Evolutionary conservation across 2,888 invertebrate genomes (phyloP), one percentile per base, ranked within the genome.

Genomic region (Toxonevra muliebris): DNA sequence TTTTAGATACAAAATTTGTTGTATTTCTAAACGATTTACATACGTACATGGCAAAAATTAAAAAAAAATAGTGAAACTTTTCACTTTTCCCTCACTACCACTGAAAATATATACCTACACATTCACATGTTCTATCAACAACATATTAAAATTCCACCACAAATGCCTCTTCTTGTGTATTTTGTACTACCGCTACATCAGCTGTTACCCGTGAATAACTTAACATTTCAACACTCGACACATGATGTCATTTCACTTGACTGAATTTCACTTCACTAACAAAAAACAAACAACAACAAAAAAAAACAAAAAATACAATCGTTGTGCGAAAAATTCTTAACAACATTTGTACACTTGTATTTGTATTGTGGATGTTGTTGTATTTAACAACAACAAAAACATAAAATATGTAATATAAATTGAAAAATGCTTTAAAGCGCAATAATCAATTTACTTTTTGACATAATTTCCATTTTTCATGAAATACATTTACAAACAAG

Each of bases 381-480:
- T 53, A 15, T 53, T 53, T 5, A 53, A n/a, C n/a, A 53, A 11
- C 53, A 53, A 53, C 53, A 15, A 3, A 15, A 5, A 48, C 48
- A 48, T 48, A 15, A 10, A 15, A 43, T 17, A 42, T 57, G 54
- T 58, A 61, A 68, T 71, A 71, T 68, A 82, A 80, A 81, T 78
- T 78, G 79, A 79, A 80, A 81, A 83, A 78, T 80, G 77, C 80
- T 79, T 77, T 78, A 80, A 79, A 80, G 82, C 81, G 80, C 79
- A 82, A 81, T 80, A 82, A 83, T 82, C 82, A 83, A 82, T 83
- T 82, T 81, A 77, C 80, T 77, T 82, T 76, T 78, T 83, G 81
- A 83, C 82, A 82, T 77, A 82, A 82, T 82, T 81, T 82, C 83
- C 80, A 82, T 82, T 82, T 83, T 82, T 83, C 82, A 82, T 77